Base-by-base conservation (phyloP, 1,140 invertebrate genomes). In the Sarcophaga peregrina region DNA sequence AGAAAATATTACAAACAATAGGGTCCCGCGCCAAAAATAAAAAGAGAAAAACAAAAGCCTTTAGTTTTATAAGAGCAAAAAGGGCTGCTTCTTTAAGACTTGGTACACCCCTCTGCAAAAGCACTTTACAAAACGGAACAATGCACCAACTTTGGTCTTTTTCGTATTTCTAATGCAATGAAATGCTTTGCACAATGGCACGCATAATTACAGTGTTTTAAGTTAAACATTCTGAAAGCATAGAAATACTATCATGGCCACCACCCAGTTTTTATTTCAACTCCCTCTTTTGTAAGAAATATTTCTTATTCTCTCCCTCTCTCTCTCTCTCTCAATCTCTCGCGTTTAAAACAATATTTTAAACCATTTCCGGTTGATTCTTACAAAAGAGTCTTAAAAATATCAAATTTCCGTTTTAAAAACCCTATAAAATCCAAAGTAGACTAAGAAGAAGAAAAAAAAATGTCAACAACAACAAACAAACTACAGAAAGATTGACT, bases 391-490 rank as follows among this genome's bases (percentile, higher is more conserved):
- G n/a, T 2, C 25, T 37, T 37, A 37, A 68, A 68, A n/a, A 68
- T 68, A 68, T 68, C 62, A 68, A 68, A 68, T 68, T 68, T 68
- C 62, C 62, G 62, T 68, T 68, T 68, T 25, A 8, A 52, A 13
- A 10, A 10, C 13, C 9, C 13, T 10, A 10, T 52, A 5, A 52
- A 52, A 52, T 52, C 13, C 50, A 52, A 52, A 52, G 50, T 52
- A 8, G 62, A n/a, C 62, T 68, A 20, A 20, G 25, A 37, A 37
- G 25, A 37, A 37, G 4, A 37, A 37, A 4, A 37, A 37, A 37
- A 37, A 20, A 20, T 68, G 52, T 58, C 7, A 58, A n/a, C 13
- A 13, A 58, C 11, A 13, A n/a, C 15, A n/a, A n/a, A n/a, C n/a
- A n/a, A n/a, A 58, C 15, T n/a, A 58, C 2, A 6, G 15, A 58